A percentile compares a stretch with the other conserved stretches of the same genome.
phyloP scores from a whole-genome alignment of 92 coral and sea anemone genomes.

The Blastomussa wellsi region DNA sequence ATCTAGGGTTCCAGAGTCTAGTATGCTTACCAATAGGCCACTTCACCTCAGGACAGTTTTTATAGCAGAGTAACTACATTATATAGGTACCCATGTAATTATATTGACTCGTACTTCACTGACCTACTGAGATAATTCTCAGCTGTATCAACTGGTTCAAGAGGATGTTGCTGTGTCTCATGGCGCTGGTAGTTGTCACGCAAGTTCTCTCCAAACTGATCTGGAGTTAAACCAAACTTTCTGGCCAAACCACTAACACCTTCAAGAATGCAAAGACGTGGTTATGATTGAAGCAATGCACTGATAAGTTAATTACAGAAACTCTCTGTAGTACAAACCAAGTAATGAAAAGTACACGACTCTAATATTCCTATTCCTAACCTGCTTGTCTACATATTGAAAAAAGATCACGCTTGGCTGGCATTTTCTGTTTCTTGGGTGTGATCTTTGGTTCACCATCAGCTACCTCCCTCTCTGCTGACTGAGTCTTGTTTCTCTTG shows the following conservation, averaged over 20 bases:
- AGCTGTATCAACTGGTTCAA: conserved; percentile 94
- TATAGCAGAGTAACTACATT: background rate
- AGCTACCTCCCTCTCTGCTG: conserved; percentile 49
- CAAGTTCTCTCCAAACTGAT: conserved; percentile 97
- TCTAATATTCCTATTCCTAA: conserved; percentile 8
- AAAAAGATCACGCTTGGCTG: conserved; percentile 88
- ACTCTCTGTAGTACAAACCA: background rate
- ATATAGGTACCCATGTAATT: too few relatives aligned
- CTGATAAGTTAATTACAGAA: background rate
- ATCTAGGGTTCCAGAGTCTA: too few relatives aligned
- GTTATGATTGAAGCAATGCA: background rate
- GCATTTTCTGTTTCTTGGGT: conserved; percentile 87
- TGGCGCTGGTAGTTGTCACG: conserved; percentile 98
- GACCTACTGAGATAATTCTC: conserved; percentile 87
- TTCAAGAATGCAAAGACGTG: conserved; percentile 10
- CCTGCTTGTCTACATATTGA: conserved; percentile 95
- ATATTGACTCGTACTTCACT: background rate
- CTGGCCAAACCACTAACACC: conserved; percentile 93
- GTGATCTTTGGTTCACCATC: conserved; percentile 49
- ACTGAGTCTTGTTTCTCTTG: conserved; percentile 64
- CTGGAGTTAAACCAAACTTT: conserved; percentile 99
- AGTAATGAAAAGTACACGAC: background rate
- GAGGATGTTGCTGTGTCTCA: conserved; percentile 94
- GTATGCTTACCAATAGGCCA: too few relatives aligned
- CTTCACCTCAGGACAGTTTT: too few relatives aligned